A percentile compares a stretch with the other conserved stretches of the same genome.
Conservation (phyloP, 1,140 invertebrate species). For the Eriosoma lanigerum region DNA sequence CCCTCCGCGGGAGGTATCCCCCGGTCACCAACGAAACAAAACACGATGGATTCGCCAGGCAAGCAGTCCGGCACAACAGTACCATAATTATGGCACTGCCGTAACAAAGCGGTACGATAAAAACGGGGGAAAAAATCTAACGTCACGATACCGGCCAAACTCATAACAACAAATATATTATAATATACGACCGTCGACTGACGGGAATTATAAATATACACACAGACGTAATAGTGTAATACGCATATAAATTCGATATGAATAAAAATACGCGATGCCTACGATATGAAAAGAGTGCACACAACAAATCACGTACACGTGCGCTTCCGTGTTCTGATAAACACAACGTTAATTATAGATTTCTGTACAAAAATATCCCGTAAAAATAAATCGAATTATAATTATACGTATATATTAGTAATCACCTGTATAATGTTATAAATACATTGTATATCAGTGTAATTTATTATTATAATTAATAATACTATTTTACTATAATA, state of each 20-base stretch:
- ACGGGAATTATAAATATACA: neutral
- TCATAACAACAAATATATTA: constrained; percentile 27
- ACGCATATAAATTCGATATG: neutral
- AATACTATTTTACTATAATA: too few species aligned
- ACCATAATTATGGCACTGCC: constrained; percentile 19
- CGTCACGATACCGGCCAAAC: neutral
- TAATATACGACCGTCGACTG: neutral
- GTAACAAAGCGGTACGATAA: constrained; percentile 48
- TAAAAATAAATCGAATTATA: too few species aligned
- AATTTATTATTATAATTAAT: too few species aligned
- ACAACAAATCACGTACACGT: neutral
- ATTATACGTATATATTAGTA: too few species aligned
- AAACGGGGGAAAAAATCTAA: neutral
- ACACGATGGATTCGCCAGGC: constrained; percentile 36
- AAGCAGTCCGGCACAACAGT: neutral
- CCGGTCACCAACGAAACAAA: constrained; percentile 27
- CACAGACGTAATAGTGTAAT: neutral
- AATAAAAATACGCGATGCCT: neutral
- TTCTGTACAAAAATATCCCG: neutral
- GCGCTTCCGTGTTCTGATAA: constrained; percentile 9
- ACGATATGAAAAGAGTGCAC: neutral
- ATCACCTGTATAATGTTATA: too few species aligned
- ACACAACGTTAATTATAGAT: neutral
- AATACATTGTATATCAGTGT: too few species aligned
- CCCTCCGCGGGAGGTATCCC: neutral